Percentiles rank a stretch among this genome's conserved stretches.
Evolutionary conservation across 2,113 vertebrate genomes (phyloP).

Genomic region (Vimba vimba): DNA sequence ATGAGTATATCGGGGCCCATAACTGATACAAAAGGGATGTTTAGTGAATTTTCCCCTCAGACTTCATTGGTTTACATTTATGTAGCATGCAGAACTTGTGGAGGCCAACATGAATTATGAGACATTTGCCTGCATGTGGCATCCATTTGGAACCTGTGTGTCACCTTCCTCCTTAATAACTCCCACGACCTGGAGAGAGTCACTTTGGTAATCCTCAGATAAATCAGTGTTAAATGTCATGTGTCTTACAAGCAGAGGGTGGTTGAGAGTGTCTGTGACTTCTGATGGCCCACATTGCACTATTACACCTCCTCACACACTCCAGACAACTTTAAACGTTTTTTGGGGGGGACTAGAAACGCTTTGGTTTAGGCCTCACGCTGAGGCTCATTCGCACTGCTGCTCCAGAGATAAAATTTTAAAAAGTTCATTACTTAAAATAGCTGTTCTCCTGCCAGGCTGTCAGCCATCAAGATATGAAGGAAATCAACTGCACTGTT

Average conservation of each 20-base stretch:
- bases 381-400: slow-evolving; percentile 18
- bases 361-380: neutral
- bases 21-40: neutral
- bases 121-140: slow-evolving; percentile 16
- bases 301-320: neutral
- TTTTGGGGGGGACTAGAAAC: neutral
- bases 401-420: slow-evolving; percentile 40
- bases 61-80: neutral
- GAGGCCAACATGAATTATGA: slow-evolving; percentile 39
- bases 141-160: slow-evolving; percentile 22
- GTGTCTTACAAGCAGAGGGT: neutral
- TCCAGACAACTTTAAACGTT: slow-evolving; percentile 33
- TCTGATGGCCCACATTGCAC: neutral
- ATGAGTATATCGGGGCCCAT: too few species aligned
- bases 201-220: slow-evolving; percentile 48
- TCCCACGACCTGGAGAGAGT: slow-evolving; percentile 38
- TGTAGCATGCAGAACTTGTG: neutral
- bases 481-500: slow-evolving; percentile 25
- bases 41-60: neutral
- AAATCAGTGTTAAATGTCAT: slow-evolving; percentile 58
- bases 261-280: slow-evolving; percentile 16
- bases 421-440: slow-evolving; percentile 49
- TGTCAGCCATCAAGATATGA: slow-evolving; percentile 24
- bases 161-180: slow-evolving; percentile 45
- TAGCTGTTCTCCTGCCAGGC: slow-evolving; percentile 26